These are phyloP conservation scores for Telmatherina bonti DNA, from an alignment of 2,797 vertebrate genomes.

Conservation along the genomic window DNA sequence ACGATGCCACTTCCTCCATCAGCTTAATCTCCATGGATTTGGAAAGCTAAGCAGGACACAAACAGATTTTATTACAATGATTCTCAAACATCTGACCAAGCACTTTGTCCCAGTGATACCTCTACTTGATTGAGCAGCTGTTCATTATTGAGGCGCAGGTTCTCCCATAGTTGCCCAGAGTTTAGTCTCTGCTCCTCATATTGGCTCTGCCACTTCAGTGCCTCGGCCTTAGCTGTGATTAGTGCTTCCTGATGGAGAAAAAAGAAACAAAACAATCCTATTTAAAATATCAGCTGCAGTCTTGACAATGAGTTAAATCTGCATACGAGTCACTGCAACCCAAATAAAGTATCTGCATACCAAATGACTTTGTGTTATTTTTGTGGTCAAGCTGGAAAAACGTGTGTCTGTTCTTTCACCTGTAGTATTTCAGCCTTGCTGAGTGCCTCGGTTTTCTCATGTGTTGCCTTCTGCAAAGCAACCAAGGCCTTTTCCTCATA, in stretches of 20 bases:
- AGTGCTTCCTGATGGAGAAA: constrained; percentile 83
- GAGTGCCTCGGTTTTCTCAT: constrained; percentile 87
- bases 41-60: constrained; percentile 78
- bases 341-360: neutral
- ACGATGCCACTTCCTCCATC: constrained; percentile 64
- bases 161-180: constrained; percentile 72
- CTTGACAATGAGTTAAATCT: neutral
- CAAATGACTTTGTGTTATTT: neutral
- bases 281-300: constrained; percentile 2
- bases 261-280: neutral
- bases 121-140: constrained; percentile 87
- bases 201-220: constrained; percentile 84
- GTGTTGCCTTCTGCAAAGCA: constrained; percentile 88
- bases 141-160: constrained; percentile 78
- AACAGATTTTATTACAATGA: neutral
- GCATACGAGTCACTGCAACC: neutral
- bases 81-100: neutral
- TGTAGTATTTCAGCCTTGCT: constrained; percentile 85
- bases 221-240: constrained; percentile 78
- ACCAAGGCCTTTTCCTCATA: constrained; percentile 90
- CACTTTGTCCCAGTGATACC: constrained; percentile 73
- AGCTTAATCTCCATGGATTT: constrained; percentile 77
- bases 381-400: neutral
- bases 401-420: constrained; percentile 71
- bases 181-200: constrained; percentile 82